A percentile compares a stretch with the other conserved stretches of the same genome.
phyloP scores from a whole-genome alignment of 1,140 invertebrate species.

The Brachionus rubens region DNA sequence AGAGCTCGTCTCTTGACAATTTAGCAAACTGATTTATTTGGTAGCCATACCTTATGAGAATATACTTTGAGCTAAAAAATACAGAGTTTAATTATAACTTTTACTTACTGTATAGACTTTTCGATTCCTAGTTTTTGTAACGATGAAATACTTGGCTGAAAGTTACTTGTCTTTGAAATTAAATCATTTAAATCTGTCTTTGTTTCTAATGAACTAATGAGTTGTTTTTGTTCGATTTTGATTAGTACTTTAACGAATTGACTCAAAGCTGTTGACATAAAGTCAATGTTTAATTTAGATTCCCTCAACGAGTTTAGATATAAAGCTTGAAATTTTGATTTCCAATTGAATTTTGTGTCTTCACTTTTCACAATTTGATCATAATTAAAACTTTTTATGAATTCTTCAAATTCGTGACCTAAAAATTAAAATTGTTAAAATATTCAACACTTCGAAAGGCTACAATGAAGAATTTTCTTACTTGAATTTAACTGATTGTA shows the following conservation, averaged over 20 bases:
- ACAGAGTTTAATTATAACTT: not conserved
- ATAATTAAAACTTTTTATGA: slow-evolving; percentile 4
- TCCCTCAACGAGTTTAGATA: not conserved
- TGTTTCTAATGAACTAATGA: not conserved
- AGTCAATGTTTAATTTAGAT: not conserved
- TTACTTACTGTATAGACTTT: slow-evolving; percentile 24
- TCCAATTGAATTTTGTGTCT: slow-evolving; percentile 8
- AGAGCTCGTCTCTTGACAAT: not conserved
- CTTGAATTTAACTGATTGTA: not conserved
- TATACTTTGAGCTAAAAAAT: not conserved
- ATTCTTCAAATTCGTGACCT: slow-evolving; percentile 13
- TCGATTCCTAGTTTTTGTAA: not conserved
- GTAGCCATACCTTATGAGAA: not conserved
- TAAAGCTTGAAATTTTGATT: not conserved
- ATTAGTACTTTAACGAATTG: not conserved
- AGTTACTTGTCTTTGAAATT: not conserved
- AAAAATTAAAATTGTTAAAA: not conserved
- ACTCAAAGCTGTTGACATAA: not conserved
- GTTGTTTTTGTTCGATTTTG: not conserved
- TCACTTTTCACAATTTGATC: not conserved
- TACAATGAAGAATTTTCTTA: not conserved
- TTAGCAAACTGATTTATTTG: not conserved
- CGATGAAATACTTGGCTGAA: not conserved
- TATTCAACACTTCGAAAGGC: not conserved
- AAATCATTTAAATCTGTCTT: not conserved